A percentile compares a stretch with the other conserved stretches of the same genome.
These are phyloP conservation scores for Coregonus clupeaformis DNA, from an alignment of 2,113 vertebrate genomes.

Conservation along the genomic window DNA sequence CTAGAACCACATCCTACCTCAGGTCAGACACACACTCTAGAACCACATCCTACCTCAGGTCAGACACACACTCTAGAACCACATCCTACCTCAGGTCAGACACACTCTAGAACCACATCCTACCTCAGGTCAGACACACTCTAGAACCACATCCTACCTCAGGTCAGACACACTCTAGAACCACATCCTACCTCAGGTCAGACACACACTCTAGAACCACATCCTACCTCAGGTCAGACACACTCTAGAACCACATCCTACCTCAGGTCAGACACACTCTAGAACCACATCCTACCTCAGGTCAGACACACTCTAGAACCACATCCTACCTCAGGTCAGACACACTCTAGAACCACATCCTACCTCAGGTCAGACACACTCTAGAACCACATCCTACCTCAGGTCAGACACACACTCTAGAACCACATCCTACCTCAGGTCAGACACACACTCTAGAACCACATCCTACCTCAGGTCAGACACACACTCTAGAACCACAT, in stretches of 20 bases:
- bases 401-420: no score
- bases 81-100: slow-evolving; percentile 93
- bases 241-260: slow-evolving; percentile 87
- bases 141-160: slow-evolving; percentile 90
- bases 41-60: slow-evolving; percentile 90
- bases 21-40: no score
- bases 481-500: slow-evolving; percentile 88
- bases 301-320: no score
- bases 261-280: no score
- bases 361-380: no score
- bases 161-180: no score
- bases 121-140: no score
- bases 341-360: slow-evolving; percentile 85
- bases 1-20: slow-evolving; percentile 90
- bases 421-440: slow-evolving; percentile 90
- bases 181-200: slow-evolving; percentile 90
- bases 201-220: no score
- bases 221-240: slow-evolving; percentile 94
- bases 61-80: no score
- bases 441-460: no score
- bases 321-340: slow-evolving; percentile 93
- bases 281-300: slow-evolving; percentile 90
- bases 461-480: slow-evolving; percentile 93
- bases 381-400: slow-evolving; percentile 90
- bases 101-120: slow-evolving; percentile 85